A percentile compares a stretch with the other conserved stretches of the same genome.
Conservation (phyloP, 2,797 vertebrate species). For the Pseudomugil tenellus region DNA sequence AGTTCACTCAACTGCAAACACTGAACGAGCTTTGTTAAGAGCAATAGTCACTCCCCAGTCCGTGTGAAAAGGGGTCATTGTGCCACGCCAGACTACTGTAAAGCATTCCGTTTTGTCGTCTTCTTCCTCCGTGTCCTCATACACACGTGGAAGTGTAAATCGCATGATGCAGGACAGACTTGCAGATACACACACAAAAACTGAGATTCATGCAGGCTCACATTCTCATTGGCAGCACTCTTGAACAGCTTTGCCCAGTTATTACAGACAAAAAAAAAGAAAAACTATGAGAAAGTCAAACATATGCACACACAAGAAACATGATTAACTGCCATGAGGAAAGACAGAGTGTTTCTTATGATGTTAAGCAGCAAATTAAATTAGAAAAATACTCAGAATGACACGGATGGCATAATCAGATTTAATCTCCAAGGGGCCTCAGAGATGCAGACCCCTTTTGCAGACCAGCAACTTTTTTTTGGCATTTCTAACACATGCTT, state of each 20-base stretch:
- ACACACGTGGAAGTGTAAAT: constrained; percentile 22
- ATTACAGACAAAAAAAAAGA: not conserved
- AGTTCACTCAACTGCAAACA: constrained; percentile 40
- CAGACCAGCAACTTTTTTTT: not conserved
- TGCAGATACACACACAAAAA: constrained; percentile 1
- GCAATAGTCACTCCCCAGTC: constrained; percentile 20
- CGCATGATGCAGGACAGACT: constrained; percentile 7
- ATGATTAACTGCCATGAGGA: not conserved
- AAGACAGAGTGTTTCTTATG: not conserved
- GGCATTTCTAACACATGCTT: not conserved
- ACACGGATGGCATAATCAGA: constrained; percentile 12
- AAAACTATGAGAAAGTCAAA: not conserved
- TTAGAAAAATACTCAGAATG: constrained; percentile 14
- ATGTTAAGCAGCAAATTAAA: constrained; percentile 10
- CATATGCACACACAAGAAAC: not conserved
- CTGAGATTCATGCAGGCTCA: constrained; percentile 10
- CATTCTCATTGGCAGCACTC: constrained; percentile 24
- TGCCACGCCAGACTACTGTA: constrained; percentile 51
- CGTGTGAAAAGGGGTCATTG: constrained; percentile 70
- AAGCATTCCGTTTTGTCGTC: constrained; percentile 35
- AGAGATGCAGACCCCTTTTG: constrained; percentile 12
- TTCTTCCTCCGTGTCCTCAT: not conserved
- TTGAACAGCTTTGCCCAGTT: not conserved
- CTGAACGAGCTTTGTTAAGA: constrained; percentile 54
- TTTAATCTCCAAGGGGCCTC: constrained; percentile 19